Evolutionary conservation across 2,888 invertebrate genomes (phyloP), one percentile per base, ranked within the genome.

Genomic region (Zaprionus lineosus): DNA sequence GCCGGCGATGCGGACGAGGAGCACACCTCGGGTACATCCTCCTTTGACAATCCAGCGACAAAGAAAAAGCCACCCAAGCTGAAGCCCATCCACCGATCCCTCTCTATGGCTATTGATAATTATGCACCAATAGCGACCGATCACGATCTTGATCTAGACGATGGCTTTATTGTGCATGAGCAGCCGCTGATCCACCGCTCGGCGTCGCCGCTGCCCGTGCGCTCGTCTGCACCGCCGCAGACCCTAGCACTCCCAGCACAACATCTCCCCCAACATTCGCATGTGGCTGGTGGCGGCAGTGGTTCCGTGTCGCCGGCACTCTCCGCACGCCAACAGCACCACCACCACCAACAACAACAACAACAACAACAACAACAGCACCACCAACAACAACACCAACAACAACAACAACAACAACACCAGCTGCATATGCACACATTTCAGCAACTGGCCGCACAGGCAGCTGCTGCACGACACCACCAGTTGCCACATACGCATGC

Each of bases 21-120:
- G 67, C 85, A 87, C 11, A 76, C 86, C 60, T 82, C 78, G 82
- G 86, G 88, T 67, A 84, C 89, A 46, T 88, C 89, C 33, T 89
- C 89, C 31, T 83, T 89, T 79, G 89, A 89, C 65, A 88, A 89
- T 84, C 88, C 88, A 47, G 89, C 88, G 52, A 87, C 87, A 0
- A 90, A 88, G 53, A 89, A 88, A 75, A 90, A 88, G 55, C 90
- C 90, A 62, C 90, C 90, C 78, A 90, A 90, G 87, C 83, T 90
- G 70, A 89, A 88, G 84, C 85, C 89, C 59, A 88, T 89, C 53
- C 89, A 90, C 73, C 89, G 90, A 24, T 89, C 90, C n/a, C 83
- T 90, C 16, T 90, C 90, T 28, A 88, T 90, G 87, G 90, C 90
- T 56, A 89, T 90, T 61, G 90, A 90, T 47, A 90, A 90, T 44